phyloP scores from a whole-genome alignment of 2,888 invertebrate species.

The Luffia ferchaultella region DNA sequence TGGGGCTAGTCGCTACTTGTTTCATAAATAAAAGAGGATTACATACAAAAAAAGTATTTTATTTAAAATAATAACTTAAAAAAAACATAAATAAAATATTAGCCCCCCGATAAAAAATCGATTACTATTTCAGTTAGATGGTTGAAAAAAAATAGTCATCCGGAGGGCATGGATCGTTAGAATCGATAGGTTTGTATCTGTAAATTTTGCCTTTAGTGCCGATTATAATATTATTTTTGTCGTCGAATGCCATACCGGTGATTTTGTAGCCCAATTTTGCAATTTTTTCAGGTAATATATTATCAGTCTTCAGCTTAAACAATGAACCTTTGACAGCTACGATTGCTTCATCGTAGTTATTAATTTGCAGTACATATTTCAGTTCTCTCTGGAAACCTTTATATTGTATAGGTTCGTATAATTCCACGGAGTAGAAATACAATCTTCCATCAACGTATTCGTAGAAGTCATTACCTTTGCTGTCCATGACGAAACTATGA shows the following conservation, averaged over 20 bases:
- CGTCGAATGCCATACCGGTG: slow-evolving; percentile 45
- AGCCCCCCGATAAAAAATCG: too few species aligned
- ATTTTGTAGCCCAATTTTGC: slow-evolving; percentile 50
- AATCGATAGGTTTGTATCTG: slow-evolving; percentile 42
- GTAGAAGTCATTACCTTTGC: slow-evolving; percentile 44
- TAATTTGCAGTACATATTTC: slow-evolving; percentile 44
- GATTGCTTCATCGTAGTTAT: slow-evolving; percentile 44
- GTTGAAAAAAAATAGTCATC: slow-evolving; percentile 54
- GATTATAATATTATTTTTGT: slow-evolving; percentile 44
- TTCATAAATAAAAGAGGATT: too few species aligned
- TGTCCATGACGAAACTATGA: slow-evolving; percentile 44
- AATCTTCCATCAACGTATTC: slow-evolving; percentile 50
- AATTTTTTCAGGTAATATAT: slow-evolving; percentile 43
- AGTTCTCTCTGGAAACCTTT: slow-evolving; percentile 52
- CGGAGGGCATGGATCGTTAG: slow-evolving; percentile 43
- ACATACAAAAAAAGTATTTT: too few species aligned
- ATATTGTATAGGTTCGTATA: slow-evolving; percentile 48
- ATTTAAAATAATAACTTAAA: too few species aligned
- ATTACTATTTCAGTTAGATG: slow-evolving; percentile 5
- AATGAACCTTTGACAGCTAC: slow-evolving; percentile 49
- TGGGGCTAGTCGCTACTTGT: too few species aligned
- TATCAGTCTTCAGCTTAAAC: slow-evolving; percentile 36
- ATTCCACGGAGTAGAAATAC: slow-evolving; percentile 44
- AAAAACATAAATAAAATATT: too few species aligned
- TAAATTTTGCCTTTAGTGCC: slow-evolving; percentile 57